Base-by-base conservation (phyloP, 1,140 invertebrate species). In the Nymphalis io region DNA sequence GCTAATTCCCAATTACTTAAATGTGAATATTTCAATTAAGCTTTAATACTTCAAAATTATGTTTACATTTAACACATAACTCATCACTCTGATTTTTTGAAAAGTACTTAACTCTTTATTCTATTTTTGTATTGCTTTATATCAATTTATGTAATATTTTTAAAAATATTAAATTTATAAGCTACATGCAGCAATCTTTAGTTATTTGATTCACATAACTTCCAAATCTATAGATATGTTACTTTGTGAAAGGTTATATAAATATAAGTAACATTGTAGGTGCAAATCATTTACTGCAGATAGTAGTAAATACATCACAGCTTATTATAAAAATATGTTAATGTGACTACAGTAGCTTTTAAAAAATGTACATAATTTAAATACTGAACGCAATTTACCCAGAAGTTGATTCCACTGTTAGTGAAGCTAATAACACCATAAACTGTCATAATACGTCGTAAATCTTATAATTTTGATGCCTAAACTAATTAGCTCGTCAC, bases 401-500 rank as follows among this genome's bases (percentile, higher is more conserved):
- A 48, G 38, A 40, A 39, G 10, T 39, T 59, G 12, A 18, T 38
- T 38, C 48, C 48, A 55, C n/a, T 53, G 61, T 23, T 55, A 48
- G n/a, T 20, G 18, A 48, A n/a, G 42, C 13, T 62, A 46, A 33
- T 21, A 21, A 48, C 60, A 53, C 38, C 8, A 63, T 12, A 33
- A n/a, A 39, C 4, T 12, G 57, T 39, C 23, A 59, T 20, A 40
- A 59, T 59, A n/a, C 57, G 15, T 20, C 1, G 13, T 13, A 59
- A 59, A 59, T 20, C 18, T 57, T 18, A 15, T 53, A 57, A 18
- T 16, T 61, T 57, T 60, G 70, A 69, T 60, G 16, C 53, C 42
- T 40, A 59, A 48, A 59, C 40, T 75, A 80, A 73, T 74, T 61
- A 79, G 33, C 63, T 76, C 74, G 72, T 81, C 76, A 78, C 78